phyloP scores from a whole-genome alignment of 2,888 invertebrate genomes.

The Caenorhabditis sinica region DNA sequence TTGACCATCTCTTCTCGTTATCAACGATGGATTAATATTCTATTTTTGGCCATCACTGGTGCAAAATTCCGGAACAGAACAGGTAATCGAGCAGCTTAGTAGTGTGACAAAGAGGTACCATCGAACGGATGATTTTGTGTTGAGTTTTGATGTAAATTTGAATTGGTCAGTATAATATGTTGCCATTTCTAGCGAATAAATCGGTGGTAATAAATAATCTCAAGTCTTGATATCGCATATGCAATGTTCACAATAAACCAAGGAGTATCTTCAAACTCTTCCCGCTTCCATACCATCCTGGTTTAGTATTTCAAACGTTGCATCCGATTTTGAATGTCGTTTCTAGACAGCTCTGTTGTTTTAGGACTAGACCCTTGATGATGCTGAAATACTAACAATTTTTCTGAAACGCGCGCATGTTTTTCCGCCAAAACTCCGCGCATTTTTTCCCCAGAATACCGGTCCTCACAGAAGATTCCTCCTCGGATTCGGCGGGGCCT shows the following conservation, averaged over 20 bases:
- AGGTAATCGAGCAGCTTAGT: slow-evolving; percentile 43
- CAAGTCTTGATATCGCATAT: too few relatives aligned
- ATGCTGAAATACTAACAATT: not conserved
- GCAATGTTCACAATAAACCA: too few relatives aligned
- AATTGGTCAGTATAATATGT: too few relatives aligned
- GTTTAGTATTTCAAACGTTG: not conserved
- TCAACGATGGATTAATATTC: slow-evolving; percentile 50
- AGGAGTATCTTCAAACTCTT: not conserved
- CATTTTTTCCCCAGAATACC: too few relatives aligned
- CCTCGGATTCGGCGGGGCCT: too few relatives aligned
- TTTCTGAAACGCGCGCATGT: too few relatives aligned
- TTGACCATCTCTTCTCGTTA: slow-evolving; percentile 37
- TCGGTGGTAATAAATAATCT: too few relatives aligned
- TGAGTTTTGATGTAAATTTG: not conserved
- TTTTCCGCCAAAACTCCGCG: too few relatives aligned
- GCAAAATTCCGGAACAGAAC: slow-evolving; percentile 56
- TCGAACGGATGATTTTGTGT: slow-evolving; percentile 12
- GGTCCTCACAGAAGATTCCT: too few relatives aligned
- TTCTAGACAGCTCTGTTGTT: not conserved
- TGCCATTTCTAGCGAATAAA: too few relatives aligned
- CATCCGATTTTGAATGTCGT: not conserved
- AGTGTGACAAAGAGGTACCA: slow-evolving; percentile 22
- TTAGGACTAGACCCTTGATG: not conserved
- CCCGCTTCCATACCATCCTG: slow-evolving; percentile 8
- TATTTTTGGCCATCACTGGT: slow-evolving; percentile 42